A percentile compares a stretch with the other conserved stretches of the same genome.
Conservation (phyloP, 2,797 vertebrate species). For the Sternotherus odoratus region DNA sequence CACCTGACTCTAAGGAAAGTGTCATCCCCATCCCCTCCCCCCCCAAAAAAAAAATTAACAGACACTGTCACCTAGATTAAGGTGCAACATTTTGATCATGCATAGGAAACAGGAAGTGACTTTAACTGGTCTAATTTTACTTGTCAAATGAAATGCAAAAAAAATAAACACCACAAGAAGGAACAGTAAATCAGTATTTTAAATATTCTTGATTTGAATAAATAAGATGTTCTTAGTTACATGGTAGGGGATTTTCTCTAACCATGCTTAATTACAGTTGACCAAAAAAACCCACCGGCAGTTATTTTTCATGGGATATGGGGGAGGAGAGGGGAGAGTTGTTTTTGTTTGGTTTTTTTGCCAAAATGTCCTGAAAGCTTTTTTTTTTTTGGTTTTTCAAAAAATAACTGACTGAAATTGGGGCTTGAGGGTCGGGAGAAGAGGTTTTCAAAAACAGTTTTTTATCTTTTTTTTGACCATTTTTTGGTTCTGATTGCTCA, state of each 20-base stretch:
- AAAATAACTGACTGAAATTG: background rate
- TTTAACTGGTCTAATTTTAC: background rate
- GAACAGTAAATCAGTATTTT: background rate
- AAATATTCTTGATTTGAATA: background rate
- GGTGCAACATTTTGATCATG: background rate
- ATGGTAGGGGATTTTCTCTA: background rate
- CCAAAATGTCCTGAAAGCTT: background rate
- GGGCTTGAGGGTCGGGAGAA: too few relatives aligned
- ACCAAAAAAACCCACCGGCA: background rate
- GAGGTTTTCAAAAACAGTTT: background rate
- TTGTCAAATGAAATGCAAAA: background rate
- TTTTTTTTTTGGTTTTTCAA: background rate
- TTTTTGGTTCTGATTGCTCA: background rate
- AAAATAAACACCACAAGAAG: background rate
- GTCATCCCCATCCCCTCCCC: background rate
- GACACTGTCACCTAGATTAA: background rate
- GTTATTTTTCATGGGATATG: background rate
- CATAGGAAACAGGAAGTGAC: background rate
- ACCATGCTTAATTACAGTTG: background rate
- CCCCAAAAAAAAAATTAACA: background rate
- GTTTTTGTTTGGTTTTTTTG: background rate
- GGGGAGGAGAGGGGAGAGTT: fast-evolving
- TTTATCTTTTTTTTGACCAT: background rate
- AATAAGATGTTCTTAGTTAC: background rate
- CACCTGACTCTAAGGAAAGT: background rate